Evolutionary conservation across 2,797 vertebrate genomes (phyloP).

Genomic region (Jordanella pulchra): DNA sequence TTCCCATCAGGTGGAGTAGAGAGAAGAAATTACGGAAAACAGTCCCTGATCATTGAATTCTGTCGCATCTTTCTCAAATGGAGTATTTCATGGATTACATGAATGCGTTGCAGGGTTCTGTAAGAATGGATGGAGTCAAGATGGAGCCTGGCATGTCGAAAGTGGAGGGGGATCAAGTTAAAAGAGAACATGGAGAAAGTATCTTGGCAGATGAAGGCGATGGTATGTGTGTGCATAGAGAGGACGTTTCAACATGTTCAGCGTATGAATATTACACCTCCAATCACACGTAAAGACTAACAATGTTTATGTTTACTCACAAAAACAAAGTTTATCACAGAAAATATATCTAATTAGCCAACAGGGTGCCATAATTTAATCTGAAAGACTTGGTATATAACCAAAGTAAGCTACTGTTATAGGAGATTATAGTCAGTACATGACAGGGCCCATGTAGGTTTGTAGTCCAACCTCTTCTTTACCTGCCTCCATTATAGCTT

Average conservation of each 20-base stretch:
- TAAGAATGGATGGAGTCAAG: conserved; percentile 59
- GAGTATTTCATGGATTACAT: conserved; percentile 2
- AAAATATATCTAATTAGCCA: no score
- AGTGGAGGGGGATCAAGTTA: conserved; percentile 63
- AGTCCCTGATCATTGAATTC: not conserved
- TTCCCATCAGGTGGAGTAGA: conserved; percentile 80
- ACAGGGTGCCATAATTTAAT: no score
- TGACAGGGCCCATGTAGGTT: no score
- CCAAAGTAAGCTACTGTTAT: no score
- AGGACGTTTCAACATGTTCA: not conserved
- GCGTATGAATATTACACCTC: no score
- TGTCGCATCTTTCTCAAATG: not conserved
- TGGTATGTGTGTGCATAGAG: conserved; percentile 29
- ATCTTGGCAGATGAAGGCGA: conserved; percentile 72
- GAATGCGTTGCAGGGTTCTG: conserved; percentile 49
- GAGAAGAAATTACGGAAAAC: not conserved
- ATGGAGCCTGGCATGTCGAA: conserved; percentile 56
- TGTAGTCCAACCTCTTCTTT: no score
- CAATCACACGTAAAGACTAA: no score
- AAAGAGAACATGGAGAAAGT: conserved; percentile 75
- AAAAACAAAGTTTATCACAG: no score
- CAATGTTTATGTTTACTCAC: no score
- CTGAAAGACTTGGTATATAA: no score
- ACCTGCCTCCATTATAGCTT: no score
- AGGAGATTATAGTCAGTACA: no score